Base-by-base conservation (phyloP, 2,888 invertebrate genomes). In the Aplocera efformata region DNA sequence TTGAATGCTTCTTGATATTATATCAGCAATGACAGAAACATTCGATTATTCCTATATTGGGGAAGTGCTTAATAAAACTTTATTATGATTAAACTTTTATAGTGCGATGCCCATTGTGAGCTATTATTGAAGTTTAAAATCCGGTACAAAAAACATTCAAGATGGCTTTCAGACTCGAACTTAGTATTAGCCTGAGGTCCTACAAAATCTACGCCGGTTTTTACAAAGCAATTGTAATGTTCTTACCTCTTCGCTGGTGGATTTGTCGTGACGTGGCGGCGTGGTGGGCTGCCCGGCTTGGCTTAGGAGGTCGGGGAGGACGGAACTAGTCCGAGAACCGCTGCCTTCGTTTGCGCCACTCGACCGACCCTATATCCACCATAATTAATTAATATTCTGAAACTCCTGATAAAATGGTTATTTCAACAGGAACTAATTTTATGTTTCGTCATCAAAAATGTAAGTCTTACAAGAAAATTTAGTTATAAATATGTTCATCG, bases 171-270 rank as follows among this genome's bases (percentile, higher is more conserved):
- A 3, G 5, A 2, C 3, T 17, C 5, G 10, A 17, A 1, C n/a
- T 2, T 7, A 17, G 5, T 13, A 28, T n/a, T 10, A 6, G 28
- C 7, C 11, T 7, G n/a, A 29, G 29, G 11, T 35, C 35, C 22
- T 32, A 30, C 22, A 1, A 22, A n/a, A n/a, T 32, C 39, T 44
- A 44, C 31, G 32, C 40, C 36, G 40, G 40, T 36, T 40, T 40
- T 21, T 40, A 31, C 24, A 25, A 20, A 22, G 31, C n/a, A 28
- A 7, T 13, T n/a, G 22, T 9, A 23, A 10, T 26, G 10, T 42
- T 47, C 92, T 89, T 89, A 98, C 98, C 96, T 98, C 98, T 85
- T 98, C 98, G 74, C 96, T 97, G 65, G 95, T 95, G 57, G 96
- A 94, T 79, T 97, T 97, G 89, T 98, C 98, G 74, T 94, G 95